Base-by-base conservation (phyloP, 2,888 invertebrate species). In the Coenonympha arcania region DNA sequence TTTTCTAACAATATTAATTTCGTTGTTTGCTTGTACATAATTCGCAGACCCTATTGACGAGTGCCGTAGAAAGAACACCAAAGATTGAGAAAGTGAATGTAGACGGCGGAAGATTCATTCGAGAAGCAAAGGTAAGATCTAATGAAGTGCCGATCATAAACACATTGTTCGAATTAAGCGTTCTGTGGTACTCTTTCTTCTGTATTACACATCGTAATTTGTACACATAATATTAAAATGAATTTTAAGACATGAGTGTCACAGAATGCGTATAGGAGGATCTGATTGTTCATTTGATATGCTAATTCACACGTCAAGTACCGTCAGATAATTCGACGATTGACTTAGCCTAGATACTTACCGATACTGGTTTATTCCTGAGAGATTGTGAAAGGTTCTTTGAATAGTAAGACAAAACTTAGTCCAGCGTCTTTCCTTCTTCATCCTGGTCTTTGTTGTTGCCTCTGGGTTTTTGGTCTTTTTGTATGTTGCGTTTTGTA, bases 31-130 rank as follows among this genome's bases (percentile, higher is more conserved):
- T 28, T 18, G 9, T 26, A n/a, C 19, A 13, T 5, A 5, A 37
- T 28, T 45, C 73, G 62, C 89, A 98, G 98, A 94, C 92, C 76
- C 90, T 97, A 79, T 93, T 98, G 84, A 95, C 95, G 73, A 93
- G 92, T 76, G 94, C 96, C 61, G 93, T 95, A 73, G 98, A 98
- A 85, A 91, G 95, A 76, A 95, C 95, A 64, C 94, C 95, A 68
- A 93, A 94, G 79, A 95, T 99, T 73, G 98, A 99, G 82, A 93
- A 94, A 74, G 95, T 98, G 74, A 98, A 98, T 88, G 89, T 94
- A 65, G 95, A 95, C 69, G 98, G 98, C 71, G 98, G 97, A 65
- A 91, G 95, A 79, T 95, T 94, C 84, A 96, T 99, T 72, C 91
- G 97, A 60, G 98, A 98, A 89, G 98, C 98, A 69, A 98, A 98